Base-by-base conservation (phyloP, 2,797 vertebrate genomes). In the Glyptemys insculpta region DNA sequence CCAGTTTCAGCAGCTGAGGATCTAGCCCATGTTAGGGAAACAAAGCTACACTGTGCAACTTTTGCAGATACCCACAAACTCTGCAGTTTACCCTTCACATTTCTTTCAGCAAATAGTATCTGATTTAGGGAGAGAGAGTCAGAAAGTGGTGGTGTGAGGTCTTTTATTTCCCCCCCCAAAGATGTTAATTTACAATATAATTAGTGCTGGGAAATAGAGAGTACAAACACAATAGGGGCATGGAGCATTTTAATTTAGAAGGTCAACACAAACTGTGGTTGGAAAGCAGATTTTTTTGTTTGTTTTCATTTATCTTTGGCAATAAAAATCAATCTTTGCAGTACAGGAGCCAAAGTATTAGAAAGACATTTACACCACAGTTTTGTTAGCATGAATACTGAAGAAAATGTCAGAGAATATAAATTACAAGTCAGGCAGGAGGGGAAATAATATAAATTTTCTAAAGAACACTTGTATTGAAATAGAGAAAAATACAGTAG, bases 401-500 rank as follows among this genome's bases (percentile, higher is more conserved):
- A 94, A 94, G 94, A 93, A 86, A 94, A 84, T 94, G 93, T 85
- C 29, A 88, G 85, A 97, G 95, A 95, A 88, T 97, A 98, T 98
- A 98, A 98, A 98, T 98, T 98, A 98, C 93, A 98, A 95, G 96
- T 85, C 93, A 96, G 80, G 94, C 90, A 96, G 86, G 93, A 87
- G 81, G 86, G 68, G 57, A 96, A 54, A 94, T 94, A 94, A 98
- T 98, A 98, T 85, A 98, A 97, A 98, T 97, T 97, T 97, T 97
- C 97, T 98, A 98, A 97, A 96, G 95, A 97, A 95, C 94, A 93
- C 95, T 96, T 98, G 97, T 97, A 98, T 98, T 95, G 95, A 97
- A 97, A 96, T 81, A 97, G 97, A 98, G 97, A 97, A 98, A 98
- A 98, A 98, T 97, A 95, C 96, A 98, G 97, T 98, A 97, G 97